These are phyloP conservation scores for Diplodus puntazzo DNA, from an alignment of 2,797 vertebrate species.

Conservation along the genomic window DNA sequence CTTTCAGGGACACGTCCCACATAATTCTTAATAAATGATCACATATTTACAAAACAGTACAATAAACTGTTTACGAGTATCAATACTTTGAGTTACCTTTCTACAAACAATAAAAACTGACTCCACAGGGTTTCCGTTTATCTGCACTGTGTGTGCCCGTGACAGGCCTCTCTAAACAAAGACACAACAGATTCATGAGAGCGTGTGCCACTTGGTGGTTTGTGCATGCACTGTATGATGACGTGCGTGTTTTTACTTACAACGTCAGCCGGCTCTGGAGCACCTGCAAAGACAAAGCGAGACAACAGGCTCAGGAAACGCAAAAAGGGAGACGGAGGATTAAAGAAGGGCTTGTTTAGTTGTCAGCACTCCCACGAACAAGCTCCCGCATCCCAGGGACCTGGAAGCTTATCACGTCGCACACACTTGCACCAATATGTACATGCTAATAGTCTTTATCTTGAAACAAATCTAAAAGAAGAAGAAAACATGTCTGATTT, in stretches of 20 bases:
- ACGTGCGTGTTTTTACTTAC: slow-evolving; percentile 73
- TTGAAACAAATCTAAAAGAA: background rate
- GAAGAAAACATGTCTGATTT: slow-evolving; percentile 26
- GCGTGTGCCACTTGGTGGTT: background rate
- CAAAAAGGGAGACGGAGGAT: slow-evolving; percentile 13
- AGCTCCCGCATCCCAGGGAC: slow-evolving; percentile 39
- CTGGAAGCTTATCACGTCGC: slow-evolving; percentile 21
- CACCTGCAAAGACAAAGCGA: slow-evolving; percentile 78
- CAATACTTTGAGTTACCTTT: slow-evolving; percentile 30
- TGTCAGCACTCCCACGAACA: slow-evolving; percentile 27
- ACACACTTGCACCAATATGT: slow-evolving; percentile 23
- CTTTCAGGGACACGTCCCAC: background rate
- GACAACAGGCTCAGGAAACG: slow-evolving; percentile 63
- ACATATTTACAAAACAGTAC: slow-evolving; percentile 1
- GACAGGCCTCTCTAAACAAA: slow-evolving; percentile 42
- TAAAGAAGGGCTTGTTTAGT: slow-evolving; percentile 28
- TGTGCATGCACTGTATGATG: slow-evolving; percentile 23
- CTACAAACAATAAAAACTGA: slow-evolving; percentile 39
- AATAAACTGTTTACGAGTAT: background rate
- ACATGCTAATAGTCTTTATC: slow-evolving; percentile 1
- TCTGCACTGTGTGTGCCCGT: slow-evolving; percentile 30
- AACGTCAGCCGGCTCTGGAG: slow-evolving; percentile 66
- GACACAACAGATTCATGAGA: slow-evolving; percentile 27
- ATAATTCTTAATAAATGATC: background rate
- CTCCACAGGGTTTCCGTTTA: slow-evolving; percentile 33